Evolutionary conservation across 1,140 invertebrate genomes (phyloP).

Genomic region (Heliconius eleuchia): DNA sequence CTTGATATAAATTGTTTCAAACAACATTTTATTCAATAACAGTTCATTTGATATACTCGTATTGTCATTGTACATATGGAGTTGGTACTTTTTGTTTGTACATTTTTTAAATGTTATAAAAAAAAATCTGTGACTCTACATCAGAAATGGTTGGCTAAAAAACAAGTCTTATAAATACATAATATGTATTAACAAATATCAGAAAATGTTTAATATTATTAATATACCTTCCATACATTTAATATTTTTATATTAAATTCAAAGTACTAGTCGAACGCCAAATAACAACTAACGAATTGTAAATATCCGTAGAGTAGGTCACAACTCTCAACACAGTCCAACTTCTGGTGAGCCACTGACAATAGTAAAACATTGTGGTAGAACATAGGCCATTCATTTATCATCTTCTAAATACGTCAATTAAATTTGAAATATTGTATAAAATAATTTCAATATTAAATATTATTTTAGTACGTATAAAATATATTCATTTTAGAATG

Average conservation of each 20-base stretch:
- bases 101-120: too few relatives aligned
- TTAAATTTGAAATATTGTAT: background rate
- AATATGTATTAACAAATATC: too few relatives aligned
- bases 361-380: constrained; percentile 19
- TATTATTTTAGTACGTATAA: background rate
- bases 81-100: too few relatives aligned
- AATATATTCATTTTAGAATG: background rate
- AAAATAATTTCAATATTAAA: background rate
- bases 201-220: too few relatives aligned
- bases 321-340: constrained; percentile 7
- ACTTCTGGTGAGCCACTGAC: background rate
- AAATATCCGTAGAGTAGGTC: constrained; percentile 1
- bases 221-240: too few relatives aligned
- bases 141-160: too few relatives aligned
- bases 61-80: too few relatives aligned
- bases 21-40: too few relatives aligned
- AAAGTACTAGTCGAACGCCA: background rate
- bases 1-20: too few relatives aligned
- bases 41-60: too few relatives aligned
- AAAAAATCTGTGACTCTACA: too few relatives aligned
- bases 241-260: background rate
- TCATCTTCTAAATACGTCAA: background rate
- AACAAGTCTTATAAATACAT: too few relatives aligned
- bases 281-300: constrained; percentile 11
- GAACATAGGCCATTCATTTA: background rate